A percentile compares a stretch with the other conserved stretches of the same genome.
These are phyloP conservation scores for Dione vanillae DNA, from an alignment of 2,888 invertebrate species.

Conservation along the genomic window DNA sequence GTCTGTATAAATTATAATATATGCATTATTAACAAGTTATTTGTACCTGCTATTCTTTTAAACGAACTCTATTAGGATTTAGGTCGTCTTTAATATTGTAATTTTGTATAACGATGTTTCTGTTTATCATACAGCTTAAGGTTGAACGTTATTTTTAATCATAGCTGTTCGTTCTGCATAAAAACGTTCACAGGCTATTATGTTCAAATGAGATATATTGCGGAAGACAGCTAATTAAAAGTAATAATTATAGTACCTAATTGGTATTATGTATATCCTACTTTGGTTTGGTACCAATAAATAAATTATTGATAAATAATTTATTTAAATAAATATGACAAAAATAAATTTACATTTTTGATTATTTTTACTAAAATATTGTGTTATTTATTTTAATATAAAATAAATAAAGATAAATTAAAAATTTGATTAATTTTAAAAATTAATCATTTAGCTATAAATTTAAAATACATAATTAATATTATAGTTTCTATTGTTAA, in stretches of 20 bases:
- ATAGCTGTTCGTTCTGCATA: neutral
- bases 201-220: constrained; percentile 9
- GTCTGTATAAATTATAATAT: neutral
- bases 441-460: neutral
- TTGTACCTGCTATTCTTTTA: constrained; percentile 5
- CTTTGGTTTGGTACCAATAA: no score
- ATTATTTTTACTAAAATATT: neutral
- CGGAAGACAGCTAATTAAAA: constrained; percentile 18
- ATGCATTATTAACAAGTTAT: neutral
- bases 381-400: neutral
- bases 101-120: neutral
- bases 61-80: neutral
- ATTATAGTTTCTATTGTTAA: neutral
- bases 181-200: constrained; percentile 9
- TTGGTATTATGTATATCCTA: neutral
- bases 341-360: neutral
- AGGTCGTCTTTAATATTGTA: neutral
- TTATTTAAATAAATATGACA: neutral
- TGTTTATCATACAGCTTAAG: neutral
- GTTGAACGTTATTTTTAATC: constrained; percentile 7
- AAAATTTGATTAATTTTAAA: neutral
- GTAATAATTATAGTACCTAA: neutral
- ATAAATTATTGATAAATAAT: no score
- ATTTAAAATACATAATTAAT: neutral
- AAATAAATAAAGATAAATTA: neutral